Evolutionary conservation across 37 sponge, comb jelly and placozoan genomes (phyloP).

Genomic region (Oopsacas minuta): DNA sequence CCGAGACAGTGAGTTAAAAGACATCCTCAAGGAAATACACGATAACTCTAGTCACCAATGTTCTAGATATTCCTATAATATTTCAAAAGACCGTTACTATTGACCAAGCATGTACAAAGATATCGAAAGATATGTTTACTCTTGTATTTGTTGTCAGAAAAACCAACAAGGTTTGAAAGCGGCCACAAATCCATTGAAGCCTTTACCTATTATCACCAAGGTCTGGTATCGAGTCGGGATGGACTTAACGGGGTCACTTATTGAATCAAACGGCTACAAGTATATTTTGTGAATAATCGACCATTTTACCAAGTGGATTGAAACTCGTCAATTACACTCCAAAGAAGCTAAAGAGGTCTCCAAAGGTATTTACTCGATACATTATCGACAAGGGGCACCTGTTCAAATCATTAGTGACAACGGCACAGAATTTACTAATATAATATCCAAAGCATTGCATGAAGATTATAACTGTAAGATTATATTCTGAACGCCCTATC

Average conservation of each 20-base stretch:
- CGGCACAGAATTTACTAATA: background rate
- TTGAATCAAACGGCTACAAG: too few species aligned
- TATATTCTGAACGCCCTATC: background rate
- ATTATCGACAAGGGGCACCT: too few species aligned
- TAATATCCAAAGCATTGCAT: background rate
- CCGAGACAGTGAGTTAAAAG: background rate
- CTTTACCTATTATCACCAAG: background rate
- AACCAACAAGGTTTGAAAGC: background rate
- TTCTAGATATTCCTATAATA: too few species aligned
- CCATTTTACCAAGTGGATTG: background rate
- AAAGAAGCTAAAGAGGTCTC: too few species aligned
- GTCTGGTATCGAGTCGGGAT: background rate
- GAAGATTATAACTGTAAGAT: background rate
- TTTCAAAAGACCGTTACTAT: too few species aligned
- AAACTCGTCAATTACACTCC: background rate
- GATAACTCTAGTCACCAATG: background rate
- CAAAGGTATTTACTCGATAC: too few species aligned
- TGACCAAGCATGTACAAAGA: too few species aligned
- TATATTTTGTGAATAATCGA: too few species aligned
- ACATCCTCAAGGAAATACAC: background rate
- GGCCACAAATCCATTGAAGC: background rate
- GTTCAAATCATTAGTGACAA: background rate
- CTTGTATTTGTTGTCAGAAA: background rate
- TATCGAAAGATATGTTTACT: background rate
- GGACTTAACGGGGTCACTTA: background rate